phyloP scores from a whole-genome alignment of 2,113 vertebrate genomes.

The Bos indicus region DNA sequence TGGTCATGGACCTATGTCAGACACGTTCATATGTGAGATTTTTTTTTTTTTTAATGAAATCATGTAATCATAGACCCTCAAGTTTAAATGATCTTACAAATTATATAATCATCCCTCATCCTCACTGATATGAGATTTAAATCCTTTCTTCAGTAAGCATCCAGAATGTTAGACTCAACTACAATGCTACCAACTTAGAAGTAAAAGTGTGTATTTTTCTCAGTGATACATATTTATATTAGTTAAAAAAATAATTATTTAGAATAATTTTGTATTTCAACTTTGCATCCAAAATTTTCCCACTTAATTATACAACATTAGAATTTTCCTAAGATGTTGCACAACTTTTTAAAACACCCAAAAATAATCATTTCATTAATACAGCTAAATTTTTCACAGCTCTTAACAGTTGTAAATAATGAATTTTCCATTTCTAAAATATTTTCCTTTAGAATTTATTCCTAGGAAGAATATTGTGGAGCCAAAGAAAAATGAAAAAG shows the following conservation, averaged over 20 bases:
- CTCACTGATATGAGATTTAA: neutral
- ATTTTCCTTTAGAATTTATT: no score
- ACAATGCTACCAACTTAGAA: neutral
- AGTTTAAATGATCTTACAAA: neutral
- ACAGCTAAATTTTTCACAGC: no score
- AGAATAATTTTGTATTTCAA: neutral
- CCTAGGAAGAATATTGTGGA: neutral
- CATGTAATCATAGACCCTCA: neutral
- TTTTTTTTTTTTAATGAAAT: neutral
- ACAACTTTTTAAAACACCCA: neutral
- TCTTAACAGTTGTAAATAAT: no score
- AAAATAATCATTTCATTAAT: neutral
- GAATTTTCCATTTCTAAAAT: no score
- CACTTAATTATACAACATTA: neutral
- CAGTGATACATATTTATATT: neutral
- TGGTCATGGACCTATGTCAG: neutral
- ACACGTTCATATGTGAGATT: slow-evolving; percentile 26
- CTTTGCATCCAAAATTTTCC: neutral
- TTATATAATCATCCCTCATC: neutral
- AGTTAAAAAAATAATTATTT: neutral
- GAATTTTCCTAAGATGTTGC: neutral
- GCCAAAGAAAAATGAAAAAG: neutral
- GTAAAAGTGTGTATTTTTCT: neutral
- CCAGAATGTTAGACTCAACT: neutral
- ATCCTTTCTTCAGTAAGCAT: neutral